A percentile compares a stretch with the other conserved stretches of the same genome.
phyloP scores from a whole-genome alignment of 2,113 vertebrate species.

The Ptychochromis oligacanthus region DNA sequence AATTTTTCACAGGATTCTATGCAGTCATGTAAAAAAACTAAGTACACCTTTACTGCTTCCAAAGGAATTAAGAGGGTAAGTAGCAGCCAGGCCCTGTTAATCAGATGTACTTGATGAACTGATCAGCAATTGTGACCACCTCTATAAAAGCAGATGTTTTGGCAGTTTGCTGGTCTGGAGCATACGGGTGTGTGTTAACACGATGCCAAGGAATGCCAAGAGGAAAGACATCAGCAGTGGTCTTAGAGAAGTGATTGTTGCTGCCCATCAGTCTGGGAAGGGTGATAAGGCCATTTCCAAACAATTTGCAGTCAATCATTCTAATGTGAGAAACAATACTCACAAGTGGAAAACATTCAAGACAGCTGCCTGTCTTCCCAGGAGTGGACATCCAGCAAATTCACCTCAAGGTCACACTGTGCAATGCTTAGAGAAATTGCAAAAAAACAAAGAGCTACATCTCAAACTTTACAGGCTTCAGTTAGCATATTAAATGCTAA shows the following conservation, averaged over 20 bases:
- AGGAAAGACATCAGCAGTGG: background rate
- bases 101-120: background rate
- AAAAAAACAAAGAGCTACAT: background rate
- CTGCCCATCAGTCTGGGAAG: background rate
- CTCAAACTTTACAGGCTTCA: background rate
- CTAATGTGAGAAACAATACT: background rate
- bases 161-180: background rate
- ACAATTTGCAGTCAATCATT: background rate
- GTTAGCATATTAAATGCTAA: too few species aligned
- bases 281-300: too few species aligned
- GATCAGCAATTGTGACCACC: background rate
- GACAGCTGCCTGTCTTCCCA: background rate
- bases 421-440: background rate
- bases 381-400: background rate
- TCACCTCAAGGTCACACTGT: background rate
- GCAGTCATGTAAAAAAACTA: background rate
- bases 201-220: background rate
- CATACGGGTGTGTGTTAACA: background rate
- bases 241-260: background rate
- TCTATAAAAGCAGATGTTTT: background rate
- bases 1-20: background rate
- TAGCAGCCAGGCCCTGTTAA: background rate
- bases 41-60: background rate
- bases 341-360: background rate
- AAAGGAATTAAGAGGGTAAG: background rate